Evolutionary conservation across 2,113 vertebrate species (phyloP), one percentile per base, ranked within the genome.

Genomic region (Boleophthalmus pectinirostris): DNA sequence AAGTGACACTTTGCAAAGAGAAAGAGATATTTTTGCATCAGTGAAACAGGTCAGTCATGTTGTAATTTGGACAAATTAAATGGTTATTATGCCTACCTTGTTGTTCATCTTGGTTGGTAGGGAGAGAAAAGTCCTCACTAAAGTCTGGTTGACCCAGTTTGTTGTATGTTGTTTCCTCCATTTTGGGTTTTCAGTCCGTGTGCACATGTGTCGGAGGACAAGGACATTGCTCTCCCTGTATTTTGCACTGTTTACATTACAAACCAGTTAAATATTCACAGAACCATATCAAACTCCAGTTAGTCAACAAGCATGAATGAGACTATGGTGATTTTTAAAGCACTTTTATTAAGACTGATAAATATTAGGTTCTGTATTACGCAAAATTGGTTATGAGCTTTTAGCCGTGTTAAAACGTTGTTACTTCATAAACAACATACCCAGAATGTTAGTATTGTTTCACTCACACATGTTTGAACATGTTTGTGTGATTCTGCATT

Each of bases 201-300:
- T 65, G 23, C 16, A 46, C 68, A 47, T 63, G 38, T 56, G 51
- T 65, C 24, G 15, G 10, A 29, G 7, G 73, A 72, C 54, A 79
- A 77, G 88, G 87, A 83, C 87, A 72, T 90, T 90, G 86, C 75
- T 82, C 85, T 75, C 70, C 81, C 84, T 74, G 46, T 51, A 25
- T 61, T 54, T 69, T 49, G 58, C 57, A 53, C 21, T 74, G 57
- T 68, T 33, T 71, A 73, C 72, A 77, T 70, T 67, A 66, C 83
- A 85, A 88, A 88, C 78, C 66, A 66, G 89, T 87, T 87, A 89
- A 88, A 86, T 54, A 89, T 90, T 89, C 43, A 88, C 85, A 77
- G 70, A 58, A 68, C 3, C 38, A 23, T 23, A 24, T 23, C 10
- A 66, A 43, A 21, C 13, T 20, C n/a, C 12, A 25, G 20, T 21